Conservation (phyloP, 2,797 vertebrate species). For the Pantherophis alleghaniensis region DNA sequence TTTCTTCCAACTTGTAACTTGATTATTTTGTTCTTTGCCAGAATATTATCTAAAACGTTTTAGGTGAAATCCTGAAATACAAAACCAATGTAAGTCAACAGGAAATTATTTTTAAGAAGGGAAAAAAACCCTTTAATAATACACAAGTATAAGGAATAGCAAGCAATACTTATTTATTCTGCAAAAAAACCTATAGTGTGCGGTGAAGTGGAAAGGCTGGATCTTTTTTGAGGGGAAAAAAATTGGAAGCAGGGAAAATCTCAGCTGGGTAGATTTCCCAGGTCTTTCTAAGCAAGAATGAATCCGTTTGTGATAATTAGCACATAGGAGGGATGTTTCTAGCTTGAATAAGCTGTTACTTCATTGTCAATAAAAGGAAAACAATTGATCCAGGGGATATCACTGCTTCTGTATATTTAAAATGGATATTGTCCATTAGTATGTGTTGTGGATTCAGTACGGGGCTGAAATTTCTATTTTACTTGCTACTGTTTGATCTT, state of each 20-base stretch:
- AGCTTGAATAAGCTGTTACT: background rate
- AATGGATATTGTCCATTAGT: background rate
- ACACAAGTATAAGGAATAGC: background rate
- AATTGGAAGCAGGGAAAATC: background rate
- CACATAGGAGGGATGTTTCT: background rate
- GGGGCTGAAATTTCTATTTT: background rate
- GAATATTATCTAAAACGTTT: background rate
- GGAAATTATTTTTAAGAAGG: background rate
- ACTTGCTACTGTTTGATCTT: background rate
- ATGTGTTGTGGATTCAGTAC: background rate
- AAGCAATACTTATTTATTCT: background rate
- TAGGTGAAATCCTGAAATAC: background rate
- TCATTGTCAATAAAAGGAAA: background rate
- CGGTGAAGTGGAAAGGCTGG: background rate
- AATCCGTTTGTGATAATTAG: background rate
- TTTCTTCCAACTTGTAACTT: slow-evolving; percentile 49
- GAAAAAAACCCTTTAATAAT: background rate
- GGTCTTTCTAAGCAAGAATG: background rate
- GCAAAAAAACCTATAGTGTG: background rate
- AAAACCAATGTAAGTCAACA: slow-evolving; percentile 1
- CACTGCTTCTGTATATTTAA: background rate
- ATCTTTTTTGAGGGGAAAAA: background rate
- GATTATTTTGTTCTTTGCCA: slow-evolving; percentile 37
- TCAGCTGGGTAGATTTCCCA: background rate
- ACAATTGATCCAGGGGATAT: background rate